Conservation (phyloP, 2,797 vertebrate species). For the Monodelphis domestica region DNA sequence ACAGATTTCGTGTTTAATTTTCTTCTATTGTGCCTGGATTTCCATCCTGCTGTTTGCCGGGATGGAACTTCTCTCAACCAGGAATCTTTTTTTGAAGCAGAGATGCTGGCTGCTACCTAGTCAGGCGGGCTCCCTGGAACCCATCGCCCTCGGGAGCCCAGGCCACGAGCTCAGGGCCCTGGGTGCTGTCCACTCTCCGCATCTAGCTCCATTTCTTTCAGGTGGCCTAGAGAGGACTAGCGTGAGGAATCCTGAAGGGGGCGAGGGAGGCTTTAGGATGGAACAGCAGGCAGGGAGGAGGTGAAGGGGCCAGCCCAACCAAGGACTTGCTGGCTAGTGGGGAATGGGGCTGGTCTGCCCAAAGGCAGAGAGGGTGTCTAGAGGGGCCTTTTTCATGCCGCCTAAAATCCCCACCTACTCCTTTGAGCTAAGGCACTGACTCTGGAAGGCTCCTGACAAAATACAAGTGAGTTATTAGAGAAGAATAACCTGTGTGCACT, state of each 20-base stretch:
- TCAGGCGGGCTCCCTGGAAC: not conserved
- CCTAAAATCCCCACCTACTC: not conserved
- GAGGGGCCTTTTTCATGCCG: not conserved
- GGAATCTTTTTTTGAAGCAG: slow-evolving; percentile 11
- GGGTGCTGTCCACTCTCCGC: not conserved
- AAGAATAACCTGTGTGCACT: not conserved
- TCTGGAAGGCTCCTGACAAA: not conserved
- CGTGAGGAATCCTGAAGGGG: not conserved
- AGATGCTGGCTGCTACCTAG: accelerated
- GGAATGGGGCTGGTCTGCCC: accelerated
- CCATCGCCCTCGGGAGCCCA: not conserved
- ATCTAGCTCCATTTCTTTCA: not conserved
- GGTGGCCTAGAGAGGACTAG: not conserved
- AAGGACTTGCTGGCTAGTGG: not conserved
- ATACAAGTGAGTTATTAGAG: not conserved
- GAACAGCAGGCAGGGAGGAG: not conserved
- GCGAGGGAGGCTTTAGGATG: not conserved
- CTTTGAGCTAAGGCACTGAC: not conserved
- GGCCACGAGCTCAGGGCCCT: not conserved
- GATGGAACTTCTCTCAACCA: not conserved
- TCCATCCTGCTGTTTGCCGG: not conserved
- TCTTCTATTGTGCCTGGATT: slow-evolving; percentile 24
- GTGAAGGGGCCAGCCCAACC: not conserved
- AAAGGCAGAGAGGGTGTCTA: not conserved
- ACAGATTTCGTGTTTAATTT: slow-evolving; percentile 73